Evolutionary conservation across 2,113 vertebrate species (phyloP).

Genomic region (Alethe castanea): DNA sequence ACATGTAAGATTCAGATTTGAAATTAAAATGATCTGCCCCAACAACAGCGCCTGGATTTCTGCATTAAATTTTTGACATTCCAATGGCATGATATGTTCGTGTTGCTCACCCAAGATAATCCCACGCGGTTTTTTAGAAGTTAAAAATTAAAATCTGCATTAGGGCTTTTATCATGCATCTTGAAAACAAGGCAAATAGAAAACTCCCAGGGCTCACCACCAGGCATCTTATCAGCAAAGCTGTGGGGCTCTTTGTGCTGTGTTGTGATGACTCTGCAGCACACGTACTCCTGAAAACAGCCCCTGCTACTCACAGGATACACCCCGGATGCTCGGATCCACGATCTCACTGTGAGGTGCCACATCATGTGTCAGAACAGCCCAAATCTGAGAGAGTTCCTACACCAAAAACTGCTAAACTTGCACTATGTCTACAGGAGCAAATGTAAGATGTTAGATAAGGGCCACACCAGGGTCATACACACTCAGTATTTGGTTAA

Average conservation of each 20-base stretch:
- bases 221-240: neutral
- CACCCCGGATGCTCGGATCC: neutral
- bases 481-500: neutral
- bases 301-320: neutral
- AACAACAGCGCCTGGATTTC: neutral
- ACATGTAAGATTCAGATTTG: neutral
- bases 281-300: neutral
- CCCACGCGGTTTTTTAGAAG: neutral
- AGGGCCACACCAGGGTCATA: neutral
- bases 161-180: neutral
- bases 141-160: neutral
- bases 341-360: fast-evolving
- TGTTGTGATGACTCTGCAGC: neutral
- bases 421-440: fast-evolving
- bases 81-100: neutral
- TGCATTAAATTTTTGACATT: neutral
- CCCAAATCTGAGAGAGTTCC: neutral
- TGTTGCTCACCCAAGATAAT: neutral
- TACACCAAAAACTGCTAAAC: neutral
- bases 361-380: neutral
- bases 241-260: neutral
- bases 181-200: neutral
- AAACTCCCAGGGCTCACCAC: neutral
- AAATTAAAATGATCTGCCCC: constrained; percentile 2
- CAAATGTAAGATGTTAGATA: neutral